These are phyloP conservation scores for Botia kubotai DNA, from an alignment of 2,797 vertebrate genomes.

Conservation along the genomic window DNA sequence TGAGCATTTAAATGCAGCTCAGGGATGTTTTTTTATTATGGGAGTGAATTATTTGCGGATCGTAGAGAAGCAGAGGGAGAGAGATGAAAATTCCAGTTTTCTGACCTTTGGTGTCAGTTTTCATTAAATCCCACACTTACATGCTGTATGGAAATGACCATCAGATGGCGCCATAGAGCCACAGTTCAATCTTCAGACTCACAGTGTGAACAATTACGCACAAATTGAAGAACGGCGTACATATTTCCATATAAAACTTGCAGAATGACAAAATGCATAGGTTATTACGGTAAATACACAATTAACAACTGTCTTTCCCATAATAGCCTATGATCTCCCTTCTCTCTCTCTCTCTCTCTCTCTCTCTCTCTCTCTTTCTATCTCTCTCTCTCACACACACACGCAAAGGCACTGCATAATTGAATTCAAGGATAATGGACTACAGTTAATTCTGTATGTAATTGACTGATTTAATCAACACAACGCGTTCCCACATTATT, in stretches of 20 bases:
- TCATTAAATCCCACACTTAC: background rate
- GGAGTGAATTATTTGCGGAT: slow-evolving; percentile 9
- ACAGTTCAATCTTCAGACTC: background rate
- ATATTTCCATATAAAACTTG: background rate
- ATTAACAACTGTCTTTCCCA: background rate
- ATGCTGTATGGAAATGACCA: background rate
- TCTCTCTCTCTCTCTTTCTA: no score
- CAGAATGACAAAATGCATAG: background rate
- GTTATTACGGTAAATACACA: background rate
- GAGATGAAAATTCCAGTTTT: slow-evolving; percentile 13
- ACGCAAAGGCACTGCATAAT: background rate
- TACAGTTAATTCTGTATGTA: background rate
- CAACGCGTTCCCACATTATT: background rate
- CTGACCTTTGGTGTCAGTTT: slow-evolving; percentile 27
- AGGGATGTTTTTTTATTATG: slow-evolving; percentile 1
- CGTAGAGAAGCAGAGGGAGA: background rate
- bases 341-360: fast-evolving
- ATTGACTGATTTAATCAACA: background rate
- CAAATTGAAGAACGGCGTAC: background rate
- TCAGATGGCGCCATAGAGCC: slow-evolving; percentile 24
- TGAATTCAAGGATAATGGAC: background rate
- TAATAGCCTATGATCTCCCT: background rate
- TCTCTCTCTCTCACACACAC: background rate
- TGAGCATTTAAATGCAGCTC: slow-evolving; percentile 10
- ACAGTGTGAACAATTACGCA: background rate